phyloP scores from a whole-genome alignment of 2,113 vertebrate species.

The Halcyon malimbica region DNA sequence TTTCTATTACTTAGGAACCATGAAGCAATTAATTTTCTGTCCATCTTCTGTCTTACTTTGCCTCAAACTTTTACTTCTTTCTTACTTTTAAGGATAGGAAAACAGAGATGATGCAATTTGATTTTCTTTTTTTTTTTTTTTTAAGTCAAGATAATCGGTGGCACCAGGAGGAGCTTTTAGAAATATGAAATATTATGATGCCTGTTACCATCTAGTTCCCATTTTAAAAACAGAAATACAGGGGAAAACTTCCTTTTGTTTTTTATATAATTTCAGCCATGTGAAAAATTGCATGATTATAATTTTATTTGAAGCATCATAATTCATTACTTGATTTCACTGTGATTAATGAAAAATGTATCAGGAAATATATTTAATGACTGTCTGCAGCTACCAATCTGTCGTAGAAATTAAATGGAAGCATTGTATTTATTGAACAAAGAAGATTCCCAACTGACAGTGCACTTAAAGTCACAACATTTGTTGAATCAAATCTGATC shows the following conservation, averaged over 20 bases:
- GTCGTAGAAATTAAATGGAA: not conserved
- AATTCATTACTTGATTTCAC: conserved; percentile 46
- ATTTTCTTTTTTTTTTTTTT: not conserved
- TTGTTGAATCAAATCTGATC: conserved; percentile 29
- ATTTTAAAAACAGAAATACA: not conserved
- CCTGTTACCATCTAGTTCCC: not conserved
- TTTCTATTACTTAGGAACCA: conserved; percentile 83
- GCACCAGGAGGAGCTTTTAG: not conserved
- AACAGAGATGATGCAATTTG: not conserved
- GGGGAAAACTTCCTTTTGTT: not conserved
- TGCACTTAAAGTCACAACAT: conserved; percentile 2
- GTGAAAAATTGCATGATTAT: not conserved
- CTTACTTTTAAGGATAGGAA: conserved; percentile 62
- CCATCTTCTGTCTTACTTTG: conserved; percentile 68
- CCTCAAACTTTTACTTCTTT: conserved; percentile 57
- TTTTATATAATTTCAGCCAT: not conserved
- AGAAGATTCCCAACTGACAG: conserved; percentile 24
- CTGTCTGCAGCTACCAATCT: conserved; percentile 32
- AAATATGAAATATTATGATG: not conserved
- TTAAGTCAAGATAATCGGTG: conserved; percentile 9
- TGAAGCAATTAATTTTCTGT: conserved; percentile 75
- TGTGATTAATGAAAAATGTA: conserved; percentile 34
- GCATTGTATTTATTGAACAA: conserved; percentile 51
- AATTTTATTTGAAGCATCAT: not conserved
- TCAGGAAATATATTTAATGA: conserved; percentile 53